Evolutionary conservation across 23 tunicate species (phyloP).

Genomic region (Halocynthia aurantium): DNA sequence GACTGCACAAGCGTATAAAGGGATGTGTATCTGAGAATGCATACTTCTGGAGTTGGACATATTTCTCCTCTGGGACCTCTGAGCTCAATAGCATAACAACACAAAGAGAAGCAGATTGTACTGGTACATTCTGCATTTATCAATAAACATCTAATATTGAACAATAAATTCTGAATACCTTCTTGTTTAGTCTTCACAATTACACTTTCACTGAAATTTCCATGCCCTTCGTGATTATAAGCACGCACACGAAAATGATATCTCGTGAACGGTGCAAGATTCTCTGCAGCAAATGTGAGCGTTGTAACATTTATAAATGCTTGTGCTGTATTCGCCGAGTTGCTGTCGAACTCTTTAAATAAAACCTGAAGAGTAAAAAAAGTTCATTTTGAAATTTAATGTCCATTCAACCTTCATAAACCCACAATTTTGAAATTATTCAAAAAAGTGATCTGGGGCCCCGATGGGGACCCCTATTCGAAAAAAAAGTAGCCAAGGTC

Average conservation of each 20-base stretch:
- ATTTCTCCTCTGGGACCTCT: too few species aligned
- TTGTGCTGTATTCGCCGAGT: constrained; percentile 17
- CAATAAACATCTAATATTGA: not conserved
- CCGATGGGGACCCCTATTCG: too few species aligned
- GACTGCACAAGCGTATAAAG: too few species aligned
- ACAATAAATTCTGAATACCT: constrained; percentile 23
- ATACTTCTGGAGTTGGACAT: too few species aligned
- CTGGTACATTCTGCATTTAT: not conserved
- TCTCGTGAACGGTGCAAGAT: constrained; percentile 51
- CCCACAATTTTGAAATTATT: not conserved
- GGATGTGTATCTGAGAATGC: too few species aligned
- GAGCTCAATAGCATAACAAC: too few species aligned
- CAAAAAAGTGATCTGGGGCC: too few species aligned
- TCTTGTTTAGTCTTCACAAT: constrained; percentile 40
- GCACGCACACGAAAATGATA: constrained; percentile 69
- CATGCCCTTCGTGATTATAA: constrained; percentile 67
- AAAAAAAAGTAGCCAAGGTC: too few species aligned
- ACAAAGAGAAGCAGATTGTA: not conserved
- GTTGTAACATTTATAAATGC: not conserved
- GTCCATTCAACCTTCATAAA: not conserved
- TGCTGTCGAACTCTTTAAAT: constrained; percentile 6
- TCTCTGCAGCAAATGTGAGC: not conserved
- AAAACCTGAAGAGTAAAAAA: constrained; percentile 8
- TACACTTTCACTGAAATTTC: constrained; percentile 37
- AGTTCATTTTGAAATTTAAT: not conserved